Conservation (phyloP, 2,888 invertebrate genomes). For the Oegoconia quadripuncta region DNA sequence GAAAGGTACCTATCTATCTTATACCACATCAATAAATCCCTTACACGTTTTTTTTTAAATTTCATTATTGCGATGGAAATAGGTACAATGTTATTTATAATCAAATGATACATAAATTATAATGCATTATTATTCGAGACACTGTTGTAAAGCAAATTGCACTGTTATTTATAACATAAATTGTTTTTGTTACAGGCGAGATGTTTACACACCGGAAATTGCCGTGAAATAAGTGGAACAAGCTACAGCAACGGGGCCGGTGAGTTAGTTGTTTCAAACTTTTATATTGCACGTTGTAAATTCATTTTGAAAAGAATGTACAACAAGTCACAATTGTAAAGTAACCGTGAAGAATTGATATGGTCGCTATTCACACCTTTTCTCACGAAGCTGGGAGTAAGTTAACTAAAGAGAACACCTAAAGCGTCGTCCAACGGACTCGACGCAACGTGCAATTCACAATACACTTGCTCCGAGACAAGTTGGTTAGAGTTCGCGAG, state of each 20-base stretch:
- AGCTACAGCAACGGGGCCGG: constrained; percentile 9
- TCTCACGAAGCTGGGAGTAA: constrained; percentile 45
- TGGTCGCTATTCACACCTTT: constrained; percentile 30
- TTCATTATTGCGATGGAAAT: too few species aligned
- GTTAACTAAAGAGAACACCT: constrained; percentile 12
- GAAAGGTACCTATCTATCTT: constrained; percentile 2
- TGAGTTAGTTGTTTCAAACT: constrained; percentile 9
- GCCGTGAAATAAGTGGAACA: constrained; percentile 16
- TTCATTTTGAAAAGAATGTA: constrained; percentile 9
- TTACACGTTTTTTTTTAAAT: too few species aligned
- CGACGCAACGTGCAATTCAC: constrained; percentile 69
- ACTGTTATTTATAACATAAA: constrained; percentile 13
- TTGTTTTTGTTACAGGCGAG: constrained; percentile 16
- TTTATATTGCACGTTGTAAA: constrained; percentile 13
- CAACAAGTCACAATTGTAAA: constrained; percentile 12
- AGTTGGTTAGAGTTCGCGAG: constrained; percentile 61
- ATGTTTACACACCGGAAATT: constrained; percentile 17
- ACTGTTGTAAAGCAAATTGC: too few species aligned
- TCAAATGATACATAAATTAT: too few species aligned
- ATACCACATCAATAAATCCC: background rate
- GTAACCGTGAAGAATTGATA: constrained; percentile 30
- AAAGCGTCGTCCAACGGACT: constrained; percentile 26
- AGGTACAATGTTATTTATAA: too few species aligned
- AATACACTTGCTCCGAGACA: constrained; percentile 64
- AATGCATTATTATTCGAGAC: too few species aligned